These are phyloP conservation scores for Pseudochaenichthys georgianus DNA, from an alignment of 2,797 vertebrate species.

Conservation along the genomic window DNA sequence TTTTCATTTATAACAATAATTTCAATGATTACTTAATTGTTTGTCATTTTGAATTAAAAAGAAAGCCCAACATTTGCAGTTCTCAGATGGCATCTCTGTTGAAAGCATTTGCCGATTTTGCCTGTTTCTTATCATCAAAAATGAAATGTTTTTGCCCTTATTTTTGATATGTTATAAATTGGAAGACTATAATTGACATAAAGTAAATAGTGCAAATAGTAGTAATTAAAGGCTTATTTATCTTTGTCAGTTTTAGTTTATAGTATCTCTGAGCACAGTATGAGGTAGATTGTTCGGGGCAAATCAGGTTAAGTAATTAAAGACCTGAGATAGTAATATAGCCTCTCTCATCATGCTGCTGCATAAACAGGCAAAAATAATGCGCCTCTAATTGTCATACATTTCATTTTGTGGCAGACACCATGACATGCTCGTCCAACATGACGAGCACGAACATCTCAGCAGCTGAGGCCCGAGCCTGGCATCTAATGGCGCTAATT, in stretches of 20 bases:
- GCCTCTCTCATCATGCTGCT: conserved; percentile 34
- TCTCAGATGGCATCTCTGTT: neutral
- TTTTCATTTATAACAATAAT: neutral
- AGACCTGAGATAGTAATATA: conserved; percentile 26
- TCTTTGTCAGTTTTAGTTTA: neutral
- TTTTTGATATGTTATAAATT: too few species aligned
- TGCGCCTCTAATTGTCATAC: conserved; percentile 38
- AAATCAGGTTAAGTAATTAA: conserved; percentile 50
- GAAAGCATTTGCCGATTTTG: neutral
- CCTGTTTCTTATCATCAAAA: neutral
- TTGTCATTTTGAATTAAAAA: neutral
- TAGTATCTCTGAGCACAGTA: neutral
- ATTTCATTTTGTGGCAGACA: conserved; percentile 28
- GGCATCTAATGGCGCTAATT: conserved; percentile 71
- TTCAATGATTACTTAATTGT: neutral
- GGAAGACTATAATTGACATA: too few species aligned
- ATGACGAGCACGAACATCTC: neutral
- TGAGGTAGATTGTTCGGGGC: neutral
- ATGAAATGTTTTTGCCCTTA: neutral
- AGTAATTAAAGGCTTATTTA: neutral
- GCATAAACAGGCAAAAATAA: conserved; percentile 31
- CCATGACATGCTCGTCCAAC: conserved; percentile 33
- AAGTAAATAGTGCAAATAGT: neutral
- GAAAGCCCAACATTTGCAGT: neutral
- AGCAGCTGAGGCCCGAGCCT: conserved; percentile 65